A percentile compares a stretch with the other conserved stretches of the same genome.
phyloP scores from a whole-genome alignment of 2,888 invertebrate genomes.

The Pristionchus fissidentatus region DNA sequence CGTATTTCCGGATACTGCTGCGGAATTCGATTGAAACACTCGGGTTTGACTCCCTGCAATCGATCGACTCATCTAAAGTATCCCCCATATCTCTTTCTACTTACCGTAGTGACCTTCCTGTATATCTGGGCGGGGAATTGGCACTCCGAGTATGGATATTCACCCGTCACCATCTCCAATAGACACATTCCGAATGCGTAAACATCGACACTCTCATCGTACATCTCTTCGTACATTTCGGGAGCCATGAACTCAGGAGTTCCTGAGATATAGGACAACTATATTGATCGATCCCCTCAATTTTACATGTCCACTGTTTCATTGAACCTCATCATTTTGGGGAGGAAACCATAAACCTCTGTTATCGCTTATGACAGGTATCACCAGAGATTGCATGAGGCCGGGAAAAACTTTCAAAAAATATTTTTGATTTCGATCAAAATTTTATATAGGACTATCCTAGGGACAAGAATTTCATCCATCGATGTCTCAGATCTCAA shows the following conservation, averaged over 20 bases:
- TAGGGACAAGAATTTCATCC: no score
- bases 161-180: slow-evolving; percentile 99
- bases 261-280: slow-evolving; percentile 52
- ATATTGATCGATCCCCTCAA: neutral
- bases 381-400: no score
- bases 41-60: slow-evolving; percentile 90
- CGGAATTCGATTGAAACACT: slow-evolving; percentile 87
- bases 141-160: slow-evolving; percentile 99
- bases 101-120: slow-evolving; percentile 95
- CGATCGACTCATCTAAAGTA: neutral
- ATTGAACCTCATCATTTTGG: neutral
- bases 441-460: no score
- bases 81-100: no score
- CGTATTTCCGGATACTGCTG: slow-evolving; percentile 94
- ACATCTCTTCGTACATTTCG: slow-evolving; percentile 99
- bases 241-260: slow-evolving; percentile 76
- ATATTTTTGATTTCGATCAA: no score
- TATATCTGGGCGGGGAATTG: slow-evolving; percentile 98
- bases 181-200: slow-evolving; percentile 99
- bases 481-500: no score
- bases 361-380: no score
- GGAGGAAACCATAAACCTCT: no score
- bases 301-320: neutral
- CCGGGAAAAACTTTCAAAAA: no score
- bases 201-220: slow-evolving; percentile 98